Base-by-base conservation (phyloP, 2,797 vertebrate genomes). In the Gymnodraco acuticeps region DNA sequence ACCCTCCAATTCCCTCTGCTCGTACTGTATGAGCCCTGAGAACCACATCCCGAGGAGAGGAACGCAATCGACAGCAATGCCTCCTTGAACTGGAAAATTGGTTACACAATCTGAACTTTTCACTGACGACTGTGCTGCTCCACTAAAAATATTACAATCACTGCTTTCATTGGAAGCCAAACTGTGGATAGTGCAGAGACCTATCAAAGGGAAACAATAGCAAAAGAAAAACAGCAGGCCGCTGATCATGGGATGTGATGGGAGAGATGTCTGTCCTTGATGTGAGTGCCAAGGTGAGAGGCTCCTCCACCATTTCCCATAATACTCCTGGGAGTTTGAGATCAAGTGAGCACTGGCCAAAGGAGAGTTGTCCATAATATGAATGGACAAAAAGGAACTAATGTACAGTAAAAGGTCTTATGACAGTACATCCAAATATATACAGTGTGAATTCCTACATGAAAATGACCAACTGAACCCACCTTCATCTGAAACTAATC, bases 101-200 rank as follows among this genome's bases (percentile, higher is more conserved):
- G 93, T 95, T 95, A 95, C 92, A 95, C 94, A 94, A 94, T 95
- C 80, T 95, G 94, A 96, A 95, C 95, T 94, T 92, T 94, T 95
- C 91, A 94, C 94, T 94, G 93, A 94, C 90, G 87, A 93, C 90
- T 92, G 75, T 87, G 86, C 87, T 84, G 89, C 90, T 92, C 92
- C 91, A 92, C 92, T 93, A 91, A 90, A 94, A 94, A 94, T 91
- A 93, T 93, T 95, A 94, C 94, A 95, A 94, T 93, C 87, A 55
- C 78, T 81, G 92, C 94, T 95, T 96, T 94, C 90, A 94, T 94
- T 93, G 88, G 93, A 90, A 86, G 92, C 91, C 93, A 93, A 91
- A 82, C 85, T 82, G 86, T 82, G 81, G 84, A 90, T 88, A 87
- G 88, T 70, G 84, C 84, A 78, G 89, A 87, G 87, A 86, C 70